phyloP scores from a whole-genome alignment of 2,113 vertebrate genomes.

The Lethenteron camtschaticum region DNA sequence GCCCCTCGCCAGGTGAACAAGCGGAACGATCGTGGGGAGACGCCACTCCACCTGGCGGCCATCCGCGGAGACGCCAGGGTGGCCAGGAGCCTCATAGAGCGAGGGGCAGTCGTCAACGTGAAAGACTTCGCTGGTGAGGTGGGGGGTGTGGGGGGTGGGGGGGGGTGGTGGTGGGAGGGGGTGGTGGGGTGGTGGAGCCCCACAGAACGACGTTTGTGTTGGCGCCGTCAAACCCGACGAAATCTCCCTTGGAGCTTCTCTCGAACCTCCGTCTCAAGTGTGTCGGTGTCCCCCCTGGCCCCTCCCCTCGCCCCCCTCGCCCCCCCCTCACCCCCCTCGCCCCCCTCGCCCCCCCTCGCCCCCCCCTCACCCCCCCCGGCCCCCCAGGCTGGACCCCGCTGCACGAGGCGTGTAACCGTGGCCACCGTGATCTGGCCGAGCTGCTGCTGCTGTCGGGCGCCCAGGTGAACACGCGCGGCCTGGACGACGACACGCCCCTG shows the following conservation, averaged over 20 bases:
- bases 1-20: slow-evolving; percentile 51
- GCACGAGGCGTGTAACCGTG: slow-evolving; percentile 91
- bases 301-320: neutral
- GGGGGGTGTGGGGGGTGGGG: neutral
- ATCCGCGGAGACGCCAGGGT: slow-evolving; percentile 86
- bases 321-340: no score
- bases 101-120: slow-evolving; percentile 88
- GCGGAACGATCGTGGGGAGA: slow-evolving; percentile 88
- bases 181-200: neutral
- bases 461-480: slow-evolving; percentile 85
- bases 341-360: no score
- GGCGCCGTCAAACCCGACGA: no score
- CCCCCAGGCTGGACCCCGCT: slow-evolving; percentile 76
- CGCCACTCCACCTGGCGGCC: slow-evolving; percentile 85
- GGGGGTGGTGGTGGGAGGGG: neutral
- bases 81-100: slow-evolving; percentile 80
- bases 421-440: slow-evolving; percentile 89
- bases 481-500: slow-evolving; percentile 89
- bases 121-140: slow-evolving; percentile 91
- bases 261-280: no score
- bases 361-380: neutral
- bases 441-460: slow-evolving; percentile 79
- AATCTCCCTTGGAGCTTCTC: no score
- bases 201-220: no score
- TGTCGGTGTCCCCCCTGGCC: no score